Conservation (phyloP, 2,113 vertebrate species). For the Mesocricetus auratus region DNA sequence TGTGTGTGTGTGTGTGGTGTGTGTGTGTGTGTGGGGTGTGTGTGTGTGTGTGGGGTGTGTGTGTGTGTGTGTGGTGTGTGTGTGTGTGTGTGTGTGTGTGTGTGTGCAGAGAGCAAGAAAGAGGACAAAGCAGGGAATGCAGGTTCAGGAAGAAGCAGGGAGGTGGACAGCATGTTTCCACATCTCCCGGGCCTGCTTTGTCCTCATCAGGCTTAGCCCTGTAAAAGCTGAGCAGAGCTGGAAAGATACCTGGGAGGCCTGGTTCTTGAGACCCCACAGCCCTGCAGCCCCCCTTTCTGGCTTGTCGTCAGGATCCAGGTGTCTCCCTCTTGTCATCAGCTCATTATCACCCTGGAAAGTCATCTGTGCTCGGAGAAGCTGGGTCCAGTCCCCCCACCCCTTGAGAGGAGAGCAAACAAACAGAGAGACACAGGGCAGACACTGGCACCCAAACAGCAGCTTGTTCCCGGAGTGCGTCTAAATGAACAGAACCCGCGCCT, state of each 20-base stretch:
- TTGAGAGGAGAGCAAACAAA: not conserved
- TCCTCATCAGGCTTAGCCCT: not conserved
- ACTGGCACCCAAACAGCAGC: not conserved
- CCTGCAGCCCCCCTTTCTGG: not conserved
- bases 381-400: not conserved
- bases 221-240: slow-evolving; percentile 5
- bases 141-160: slow-evolving; percentile 16
- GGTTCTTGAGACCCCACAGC: not conserved
- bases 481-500: not conserved
- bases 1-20: not conserved
- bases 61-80: not conserved
- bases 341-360: slow-evolving; percentile 86
- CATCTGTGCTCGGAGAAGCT: slow-evolving; percentile 85
- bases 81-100: not conserved
- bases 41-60: not conserved
- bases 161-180: not conserved
- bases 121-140: not conserved
- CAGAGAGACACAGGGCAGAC: not conserved
- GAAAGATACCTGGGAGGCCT: not conserved
- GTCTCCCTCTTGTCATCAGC: slow-evolving; percentile 82
- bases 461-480: not conserved
- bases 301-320: slow-evolving; percentile 78
- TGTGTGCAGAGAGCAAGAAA: not conserved
- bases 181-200: not conserved
- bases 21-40: not conserved